phyloP scores from a whole-genome alignment of 2,888 invertebrate species.

The Eilema depressum region DNA sequence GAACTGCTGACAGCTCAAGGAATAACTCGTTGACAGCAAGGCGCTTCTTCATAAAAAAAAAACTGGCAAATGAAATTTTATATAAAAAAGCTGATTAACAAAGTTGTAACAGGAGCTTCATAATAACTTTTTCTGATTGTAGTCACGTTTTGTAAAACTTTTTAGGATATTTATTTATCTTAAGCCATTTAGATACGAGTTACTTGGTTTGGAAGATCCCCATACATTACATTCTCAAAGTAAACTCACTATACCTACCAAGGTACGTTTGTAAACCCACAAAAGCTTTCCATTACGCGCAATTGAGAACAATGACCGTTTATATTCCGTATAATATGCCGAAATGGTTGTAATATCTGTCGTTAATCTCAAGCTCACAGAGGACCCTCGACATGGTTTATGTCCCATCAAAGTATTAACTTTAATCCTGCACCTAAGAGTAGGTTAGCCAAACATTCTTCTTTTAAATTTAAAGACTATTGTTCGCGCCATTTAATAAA shows the following conservation, averaged over 20 bases:
- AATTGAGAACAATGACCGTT: slow-evolving; percentile 36
- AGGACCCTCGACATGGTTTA: slow-evolving; percentile 47
- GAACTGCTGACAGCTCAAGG: neutral
- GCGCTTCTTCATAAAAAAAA: neutral
- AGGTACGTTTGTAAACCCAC: neutral
- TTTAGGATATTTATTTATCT: too few relatives aligned
- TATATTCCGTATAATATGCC: slow-evolving; percentile 30
- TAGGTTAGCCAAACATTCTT: slow-evolving; percentile 12
- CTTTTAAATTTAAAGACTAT: neutral
- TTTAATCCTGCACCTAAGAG: slow-evolving; percentile 22
- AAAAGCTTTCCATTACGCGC: slow-evolving; percentile 13
- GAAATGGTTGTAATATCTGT: slow-evolving; percentile 28
- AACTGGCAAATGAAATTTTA: neutral
- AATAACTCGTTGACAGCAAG: neutral
- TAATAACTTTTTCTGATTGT: neutral
- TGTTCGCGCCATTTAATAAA: slow-evolving; percentile 1
- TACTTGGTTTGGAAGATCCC: neutral
- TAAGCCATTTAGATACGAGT: too few relatives aligned
- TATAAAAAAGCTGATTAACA: neutral
- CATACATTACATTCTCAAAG: neutral
- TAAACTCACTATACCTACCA: neutral
- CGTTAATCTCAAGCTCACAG: slow-evolving; percentile 36
- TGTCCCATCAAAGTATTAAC: slow-evolving; percentile 45
- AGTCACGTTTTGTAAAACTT: neutral
- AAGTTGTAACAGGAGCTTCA: too few relatives aligned